Evolutionary conservation across 2,888 invertebrate genomes (phyloP).

Genomic region (Acholoe squamosa): DNA sequence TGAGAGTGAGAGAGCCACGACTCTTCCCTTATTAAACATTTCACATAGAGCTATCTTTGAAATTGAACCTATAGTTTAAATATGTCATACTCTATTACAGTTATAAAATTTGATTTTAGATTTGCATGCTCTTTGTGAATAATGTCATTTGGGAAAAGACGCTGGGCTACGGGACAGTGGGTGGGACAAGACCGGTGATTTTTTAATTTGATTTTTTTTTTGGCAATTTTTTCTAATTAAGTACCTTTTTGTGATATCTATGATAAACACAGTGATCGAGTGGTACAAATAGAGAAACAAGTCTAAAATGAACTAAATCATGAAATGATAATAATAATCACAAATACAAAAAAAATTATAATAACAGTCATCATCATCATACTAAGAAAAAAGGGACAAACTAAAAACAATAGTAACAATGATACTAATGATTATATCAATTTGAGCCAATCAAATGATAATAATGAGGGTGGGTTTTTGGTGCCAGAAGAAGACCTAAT

Average conservation of each 20-base stretch:
- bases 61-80: background rate
- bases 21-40: background rate
- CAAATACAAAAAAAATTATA: background rate
- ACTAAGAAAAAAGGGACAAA: background rate
- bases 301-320: background rate
- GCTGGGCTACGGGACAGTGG: background rate
- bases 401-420: background rate
- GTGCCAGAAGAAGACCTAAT: too few species aligned
- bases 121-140: background rate
- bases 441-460: background rate
- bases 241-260: background rate
- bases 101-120: background rate
- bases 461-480: conserved; percentile 11
- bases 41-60: background rate
- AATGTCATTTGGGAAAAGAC: background rate
- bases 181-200: conserved; percentile 6
- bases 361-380: background rate
- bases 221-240: background rate
- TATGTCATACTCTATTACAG: too few species aligned
- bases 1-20: conserved; percentile 11
- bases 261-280: background rate
- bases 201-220: background rate
- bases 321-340: background rate
- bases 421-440: background rate
- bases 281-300: background rate